Base-by-base conservation (phyloP, 2,888 invertebrate genomes). In the Ferdinandea cuprea region DNA sequence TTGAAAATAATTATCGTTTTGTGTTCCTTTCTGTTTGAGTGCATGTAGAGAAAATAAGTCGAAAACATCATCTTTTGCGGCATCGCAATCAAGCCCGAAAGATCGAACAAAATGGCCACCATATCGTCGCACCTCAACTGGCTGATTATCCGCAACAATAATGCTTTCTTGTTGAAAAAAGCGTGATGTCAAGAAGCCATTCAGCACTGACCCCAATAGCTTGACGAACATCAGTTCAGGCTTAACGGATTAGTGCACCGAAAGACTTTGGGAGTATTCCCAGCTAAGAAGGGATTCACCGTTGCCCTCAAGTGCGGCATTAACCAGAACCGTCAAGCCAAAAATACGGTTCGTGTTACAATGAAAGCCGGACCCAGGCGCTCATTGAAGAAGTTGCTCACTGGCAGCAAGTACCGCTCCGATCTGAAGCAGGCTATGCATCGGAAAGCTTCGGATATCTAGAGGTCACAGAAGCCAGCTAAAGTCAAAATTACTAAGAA, bases 231-330 rank as follows among this genome's bases (percentile, higher is more conserved):
- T 96, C 87, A 97, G 61, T 98, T 94, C 93, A 95, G 97, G 87
- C 98, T 97, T 93, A 98, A 96, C 92, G 99, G 99, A 59, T 91
- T 99, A 87, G 94, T 99, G 87, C 98, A 98, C 91, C 95, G 95
- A 90, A 97, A 97, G 91, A 95, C 96, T 46, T 93, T 99, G 87
- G 97, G 97, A 87, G 93, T 99, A 89, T 93, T 95, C 30, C 95
- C 95, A 87, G 95, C 96, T 85, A 97, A 98, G 91, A n/a, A n/a
- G n/a, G n/a, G n/a, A n/a, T n/a, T n/a, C n/a, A 98, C 96, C 72
- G 94, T 98, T 81, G 95, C 97, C 25, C 95, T 95, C 91, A 98
- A 96, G 92, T 97, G 96, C 89, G 92, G 93, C 40, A 94, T 92
- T 86, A 92, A 92, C 86, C 91, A 91, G 89, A 94, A 95, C 89